A percentile compares a stretch with the other conserved stretches of the same genome.
Evolutionary conservation across 92 coral and sea anemone genomes (phyloP).

Genomic region (Phenganax stokvisi): DNA sequence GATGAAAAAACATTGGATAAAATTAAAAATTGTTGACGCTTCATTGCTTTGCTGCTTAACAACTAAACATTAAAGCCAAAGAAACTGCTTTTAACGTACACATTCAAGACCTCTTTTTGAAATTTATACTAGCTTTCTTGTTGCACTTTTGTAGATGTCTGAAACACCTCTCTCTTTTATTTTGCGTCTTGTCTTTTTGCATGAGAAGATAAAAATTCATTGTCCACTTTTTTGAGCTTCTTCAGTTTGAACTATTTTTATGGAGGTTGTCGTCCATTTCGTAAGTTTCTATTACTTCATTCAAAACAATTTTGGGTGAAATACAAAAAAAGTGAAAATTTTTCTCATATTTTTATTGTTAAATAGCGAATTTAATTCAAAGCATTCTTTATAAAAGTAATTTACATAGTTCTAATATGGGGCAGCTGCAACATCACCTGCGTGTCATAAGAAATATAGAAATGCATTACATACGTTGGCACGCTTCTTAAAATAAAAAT

Average conservation of each 20-base stretch:
- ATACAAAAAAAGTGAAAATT: neutral
- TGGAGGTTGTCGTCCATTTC: no score
- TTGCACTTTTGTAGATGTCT: neutral
- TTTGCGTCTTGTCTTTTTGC: neutral
- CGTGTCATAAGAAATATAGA: neutral
- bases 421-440: conserved; percentile 36
- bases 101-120: neutral
- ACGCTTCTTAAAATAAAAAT: conserved; percentile 10
- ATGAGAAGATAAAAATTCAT: conserved; percentile 4
- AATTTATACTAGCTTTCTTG: neutral
- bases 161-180: neutral
- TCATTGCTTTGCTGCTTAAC: conserved; percentile 27
- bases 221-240: neutral
- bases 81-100: conserved; percentile 14
- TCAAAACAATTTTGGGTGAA: neutral
- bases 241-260: neutral
- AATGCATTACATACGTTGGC: neutral
- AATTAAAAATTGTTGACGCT: conserved; percentile 27
- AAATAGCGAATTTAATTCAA: neutral
- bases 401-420: conserved; percentile 15
- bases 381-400: conserved; percentile 7
- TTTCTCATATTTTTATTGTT: neutral
- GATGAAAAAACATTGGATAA: conserved; percentile 27
- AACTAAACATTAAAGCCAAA: conserved; percentile 16
- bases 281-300: no score